phyloP scores from a whole-genome alignment of 2,797 vertebrate genomes.

The Liparis tanakae region DNA sequence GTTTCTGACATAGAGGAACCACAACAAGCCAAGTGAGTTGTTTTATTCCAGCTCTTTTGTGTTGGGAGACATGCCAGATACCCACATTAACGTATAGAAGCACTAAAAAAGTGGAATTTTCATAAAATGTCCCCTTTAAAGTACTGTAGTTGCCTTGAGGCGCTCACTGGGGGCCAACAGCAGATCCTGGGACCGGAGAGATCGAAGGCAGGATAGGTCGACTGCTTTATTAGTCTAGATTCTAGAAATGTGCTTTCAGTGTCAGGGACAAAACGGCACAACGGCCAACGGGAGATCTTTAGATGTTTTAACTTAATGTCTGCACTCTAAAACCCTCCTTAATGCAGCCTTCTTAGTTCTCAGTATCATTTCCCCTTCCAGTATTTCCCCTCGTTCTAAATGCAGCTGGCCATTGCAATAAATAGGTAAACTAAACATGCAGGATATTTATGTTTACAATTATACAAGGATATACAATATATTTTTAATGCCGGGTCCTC shows the following conservation, averaged over 20 bases:
- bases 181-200: slow-evolving; percentile 14
- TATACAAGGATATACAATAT: background rate
- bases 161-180: slow-evolving; percentile 13
- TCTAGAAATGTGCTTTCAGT: background rate
- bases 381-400: background rate
- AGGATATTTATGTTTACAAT: background rate
- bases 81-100: too few relatives aligned
- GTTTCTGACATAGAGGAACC: too few relatives aligned
- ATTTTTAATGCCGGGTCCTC: background rate
- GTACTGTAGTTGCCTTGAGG: background rate
- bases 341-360: background rate
- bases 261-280: background rate
- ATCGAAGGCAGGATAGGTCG: background rate
- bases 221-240: slow-evolving; percentile 10
- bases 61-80: too few relatives aligned
- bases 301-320: background rate
- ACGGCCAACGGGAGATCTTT: slow-evolving; percentile 9
- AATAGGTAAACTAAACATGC: background rate
- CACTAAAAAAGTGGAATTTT: too few relatives aligned
- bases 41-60: too few relatives aligned
- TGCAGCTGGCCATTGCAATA: background rate
- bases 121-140: too few relatives aligned
- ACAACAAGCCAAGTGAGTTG: too few relatives aligned
- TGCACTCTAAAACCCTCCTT: background rate
- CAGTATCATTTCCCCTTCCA: background rate